Evolutionary conservation across 1,140 invertebrate species (phyloP), one percentile per base, ranked within the genome.

Genomic region (Apis florea): DNA sequence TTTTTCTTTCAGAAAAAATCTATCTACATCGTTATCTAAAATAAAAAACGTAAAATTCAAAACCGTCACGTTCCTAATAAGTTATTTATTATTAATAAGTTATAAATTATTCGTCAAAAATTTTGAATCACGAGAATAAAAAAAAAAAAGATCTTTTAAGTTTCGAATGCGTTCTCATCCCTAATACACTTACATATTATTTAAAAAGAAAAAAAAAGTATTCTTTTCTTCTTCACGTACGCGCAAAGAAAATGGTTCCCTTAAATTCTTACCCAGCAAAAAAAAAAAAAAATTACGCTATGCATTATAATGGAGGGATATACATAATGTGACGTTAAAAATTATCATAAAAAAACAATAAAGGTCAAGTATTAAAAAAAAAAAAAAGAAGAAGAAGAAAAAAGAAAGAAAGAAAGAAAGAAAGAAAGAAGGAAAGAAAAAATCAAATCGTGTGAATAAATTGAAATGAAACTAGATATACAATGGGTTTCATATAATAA

Each of bases 201-300:
- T 8, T 67, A 67, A 53, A 15, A 53, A 53, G 13, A 51, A 51
- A 51, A 51, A 51, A 51, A 51, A 51, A 12, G 12, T 51, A 51
- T 51, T 1, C 12, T 12, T 51, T 12, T n/a, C n/a, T 59, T n/a
- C 3, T 69, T 51, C 10, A 10, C 17, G 19, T 69, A 69, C 8
- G 67, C 24, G 0, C n/a, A 15, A 53, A 40, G 31, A 40, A 1
- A 31, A 15, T 53, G 9, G 40, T 51, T 74, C 53, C 5, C 51
- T 67, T 74, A 74, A 80, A 80, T 74, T 71, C 59, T 56, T 54
- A 66, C 63, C 79, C 79, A 74, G 70, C 71, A 74, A 31, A 24
- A 81, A 64, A 40, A 74, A 61, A 61, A 74, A 31, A 24, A 81
- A 64, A 40, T 81, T 81, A 81, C 21, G 59, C 79, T 81, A 81